Base-by-base conservation (phyloP, 2,888 invertebrate species). In the Antitype chi region DNA sequence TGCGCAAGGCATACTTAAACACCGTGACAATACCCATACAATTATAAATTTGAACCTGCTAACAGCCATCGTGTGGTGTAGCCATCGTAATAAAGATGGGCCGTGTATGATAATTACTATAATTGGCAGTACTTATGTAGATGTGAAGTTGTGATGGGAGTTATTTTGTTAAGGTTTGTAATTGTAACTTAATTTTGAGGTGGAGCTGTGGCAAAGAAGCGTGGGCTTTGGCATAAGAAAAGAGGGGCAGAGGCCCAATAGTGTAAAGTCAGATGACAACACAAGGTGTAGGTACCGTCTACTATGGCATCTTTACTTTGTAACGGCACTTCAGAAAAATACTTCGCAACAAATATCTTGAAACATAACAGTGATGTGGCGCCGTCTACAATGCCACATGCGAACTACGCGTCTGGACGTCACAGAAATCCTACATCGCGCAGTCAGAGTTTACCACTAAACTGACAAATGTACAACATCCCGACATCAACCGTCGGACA, bases 21-120 rank as follows among this genome's bases (percentile, higher is more conserved):
- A 84, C 85, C 82, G 81, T 82, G 72, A 84, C 85, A 81, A 76
- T 53, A 66, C 80, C 57, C 68, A 70, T 66, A 62, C 70, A 80
- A 82, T 82, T 82, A 82, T 84, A 60, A 80, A 80, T 82, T 76
- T 47, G 43, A 80, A 82, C 66, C 53, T 49, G 82, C 80, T 76
- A 82, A 82, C 81, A 84, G 69, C 28, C 71, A 15, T 8, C 75
- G 72, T 70, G 82, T 55, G 64, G 69, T 76, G 82, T 70, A 67
- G 57, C 57, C 52, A 85, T 85, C 76, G 59, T 25, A 82, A 84
- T 84, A 80, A 80, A 67, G 25, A 43, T 57, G 70, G 63, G 7
- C 55, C 13, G 74, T 74, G 80, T 80, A 57, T 76, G 80, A 47
- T 74, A 85, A 85, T 85, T 74, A 76, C 38, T 55, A n/a, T 82